A percentile compares a stretch with the other conserved stretches of the same genome.
Evolutionary conservation across 2,888 invertebrate species (phyloP).

Genomic region (Labia minor): DNA sequence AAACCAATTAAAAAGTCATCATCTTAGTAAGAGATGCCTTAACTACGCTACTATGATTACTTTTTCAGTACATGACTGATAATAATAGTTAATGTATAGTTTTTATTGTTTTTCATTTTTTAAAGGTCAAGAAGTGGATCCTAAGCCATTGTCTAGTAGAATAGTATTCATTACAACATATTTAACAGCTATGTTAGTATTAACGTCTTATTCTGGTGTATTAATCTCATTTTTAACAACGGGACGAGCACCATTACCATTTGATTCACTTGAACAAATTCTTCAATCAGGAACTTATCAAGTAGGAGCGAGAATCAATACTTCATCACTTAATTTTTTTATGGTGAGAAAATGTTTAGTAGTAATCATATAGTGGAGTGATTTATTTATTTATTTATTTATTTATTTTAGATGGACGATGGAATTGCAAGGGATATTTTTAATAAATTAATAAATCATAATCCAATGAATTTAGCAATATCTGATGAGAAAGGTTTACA

Average conservation of each 20-base stretch:
- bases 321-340: neutral
- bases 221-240: neutral
- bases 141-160: neutral
- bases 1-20: too few relatives aligned
- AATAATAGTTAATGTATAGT: too few relatives aligned
- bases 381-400: too few relatives aligned
- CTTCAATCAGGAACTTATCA: neutral
- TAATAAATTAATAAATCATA: neutral
- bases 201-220: neutral
- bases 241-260: neutral
- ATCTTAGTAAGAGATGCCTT: neutral
- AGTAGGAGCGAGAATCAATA: neutral
- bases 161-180: neutral
- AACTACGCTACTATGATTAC: too few relatives aligned
- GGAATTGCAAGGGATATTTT: neutral
- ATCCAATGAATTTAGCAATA: neutral
- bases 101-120: neutral
- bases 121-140: neutral
- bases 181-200: neutral
- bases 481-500: neutral
- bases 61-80: too few relatives aligned
- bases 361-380: too few relatives aligned
- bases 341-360: neutral
- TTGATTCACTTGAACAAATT: neutral
- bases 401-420: neutral